A percentile compares a stretch with the other conserved stretches of the same genome.
These are phyloP conservation scores for Philypnodon macrostomus DNA, from an alignment of 2,797 vertebrate species.

Conservation along the genomic window DNA sequence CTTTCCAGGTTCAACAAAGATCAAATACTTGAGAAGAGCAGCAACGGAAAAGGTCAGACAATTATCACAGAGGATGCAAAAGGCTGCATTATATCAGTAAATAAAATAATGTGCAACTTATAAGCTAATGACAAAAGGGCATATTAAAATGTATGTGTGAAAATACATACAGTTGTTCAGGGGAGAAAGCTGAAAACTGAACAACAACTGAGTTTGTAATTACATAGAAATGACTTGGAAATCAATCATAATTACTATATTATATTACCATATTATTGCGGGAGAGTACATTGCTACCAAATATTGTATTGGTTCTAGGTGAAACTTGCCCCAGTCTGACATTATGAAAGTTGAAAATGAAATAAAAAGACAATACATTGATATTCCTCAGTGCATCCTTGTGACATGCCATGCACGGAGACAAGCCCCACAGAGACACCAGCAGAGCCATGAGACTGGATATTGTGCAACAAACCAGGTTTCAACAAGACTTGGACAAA, in stretches of 20 bases:
- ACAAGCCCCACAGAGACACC: constrained; percentile 12
- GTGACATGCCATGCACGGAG: constrained; percentile 53
- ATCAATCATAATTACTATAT: no score
- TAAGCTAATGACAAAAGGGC: no score
- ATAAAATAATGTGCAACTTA: no score
- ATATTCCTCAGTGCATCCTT: constrained; percentile 1
- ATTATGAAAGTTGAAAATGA: constrained; percentile 2
- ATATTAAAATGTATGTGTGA: no score
- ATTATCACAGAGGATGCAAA: neutral
- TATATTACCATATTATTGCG: no score
- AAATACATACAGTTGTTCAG: no score
- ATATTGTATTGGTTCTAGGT: no score
- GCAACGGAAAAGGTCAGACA: neutral
- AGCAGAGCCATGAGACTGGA: constrained; percentile 45
- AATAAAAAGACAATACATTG: constrained; percentile 11
- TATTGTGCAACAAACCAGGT: constrained; percentile 33
- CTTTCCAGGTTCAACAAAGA: neutral
- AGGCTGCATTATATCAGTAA: neutral
- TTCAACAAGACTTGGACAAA: constrained; percentile 33
- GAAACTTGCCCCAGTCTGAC: neutral
- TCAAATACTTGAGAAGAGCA: neutral
- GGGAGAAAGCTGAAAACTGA: no score
- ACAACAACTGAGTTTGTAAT: no score
- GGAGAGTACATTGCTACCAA: no score
- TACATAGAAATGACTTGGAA: no score